Evolutionary conservation across 1,140 invertebrate genomes (phyloP).

Genomic region (Trichonephila clavata): DNA sequence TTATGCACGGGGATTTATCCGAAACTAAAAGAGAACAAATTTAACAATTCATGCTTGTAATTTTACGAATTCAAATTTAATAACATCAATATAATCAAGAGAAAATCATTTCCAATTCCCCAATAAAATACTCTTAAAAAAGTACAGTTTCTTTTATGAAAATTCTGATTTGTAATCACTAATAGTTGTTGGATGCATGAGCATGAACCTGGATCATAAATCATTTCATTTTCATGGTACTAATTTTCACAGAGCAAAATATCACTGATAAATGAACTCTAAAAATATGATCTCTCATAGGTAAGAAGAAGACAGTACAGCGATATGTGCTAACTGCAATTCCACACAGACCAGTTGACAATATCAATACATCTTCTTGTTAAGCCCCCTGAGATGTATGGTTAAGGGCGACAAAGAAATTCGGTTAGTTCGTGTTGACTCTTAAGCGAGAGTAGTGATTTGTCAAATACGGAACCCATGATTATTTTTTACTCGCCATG

Average conservation of each 20-base stretch:
- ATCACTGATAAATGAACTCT: not conserved
- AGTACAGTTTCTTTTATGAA: too few relatives aligned
- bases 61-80: too few relatives aligned
- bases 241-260: not conserved
- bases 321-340: not conserved
- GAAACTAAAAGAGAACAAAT: too few relatives aligned
- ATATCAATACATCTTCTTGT: constrained; percentile 27
- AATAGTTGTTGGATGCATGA: not conserved
- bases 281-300: not conserved
- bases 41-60: too few relatives aligned
- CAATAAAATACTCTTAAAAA: too few relatives aligned
- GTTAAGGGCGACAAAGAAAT: constrained; percentile 44
- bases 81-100: too few relatives aligned
- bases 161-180: too few relatives aligned
- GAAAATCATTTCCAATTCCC: too few relatives aligned
- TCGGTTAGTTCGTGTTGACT: constrained; percentile 63
- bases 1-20: too few relatives aligned
- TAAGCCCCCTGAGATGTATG: not conserved
- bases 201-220: constrained; percentile 10
- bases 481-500: constrained; percentile 64
- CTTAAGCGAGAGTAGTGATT: constrained; percentile 36
- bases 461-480: constrained; percentile 71
- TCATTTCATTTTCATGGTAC: not conserved
- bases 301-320: constrained; percentile 3
- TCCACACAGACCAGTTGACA: constrained; percentile 34